Conservation (phyloP, 2,888 invertebrate genomes). For the Volucella inflata region DNA sequence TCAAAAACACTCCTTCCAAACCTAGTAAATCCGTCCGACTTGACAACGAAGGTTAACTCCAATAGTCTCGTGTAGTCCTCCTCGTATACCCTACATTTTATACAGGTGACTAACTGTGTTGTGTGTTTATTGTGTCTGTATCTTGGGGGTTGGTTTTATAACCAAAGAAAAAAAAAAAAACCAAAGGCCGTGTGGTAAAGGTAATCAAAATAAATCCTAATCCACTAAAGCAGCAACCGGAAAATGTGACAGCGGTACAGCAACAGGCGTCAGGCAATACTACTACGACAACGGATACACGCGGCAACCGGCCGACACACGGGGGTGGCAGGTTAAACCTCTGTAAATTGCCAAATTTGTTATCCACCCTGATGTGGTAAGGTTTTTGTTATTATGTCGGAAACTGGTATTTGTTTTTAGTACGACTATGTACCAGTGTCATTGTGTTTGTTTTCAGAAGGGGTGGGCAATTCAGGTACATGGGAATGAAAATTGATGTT, state of each 20-base stretch:
- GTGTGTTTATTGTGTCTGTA: conserved; percentile 25
- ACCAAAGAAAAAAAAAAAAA: no score
- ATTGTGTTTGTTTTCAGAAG: not conserved
- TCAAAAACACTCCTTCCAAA: conserved; percentile 16
- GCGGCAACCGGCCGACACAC: not conserved
- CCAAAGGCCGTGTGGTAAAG: conserved; percentile 25
- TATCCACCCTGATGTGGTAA: conserved; percentile 25
- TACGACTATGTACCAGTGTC: not conserved
- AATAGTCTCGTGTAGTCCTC: not conserved
- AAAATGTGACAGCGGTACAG: conserved; percentile 67
- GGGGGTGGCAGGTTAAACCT: not conserved
- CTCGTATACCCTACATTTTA: conserved; percentile 21
- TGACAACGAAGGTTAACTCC: not conserved
- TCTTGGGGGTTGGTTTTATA: not conserved
- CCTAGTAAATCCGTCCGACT: not conserved
- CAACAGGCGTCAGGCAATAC: conserved; percentile 55
- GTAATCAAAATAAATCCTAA: conserved; percentile 67
- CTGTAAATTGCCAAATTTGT: conserved; percentile 68
- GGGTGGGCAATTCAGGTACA: not conserved
- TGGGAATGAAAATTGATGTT: conserved; percentile 48
- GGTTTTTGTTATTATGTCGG: conserved; percentile 46
- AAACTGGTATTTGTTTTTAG: conserved; percentile 50
- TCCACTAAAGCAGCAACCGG: conserved; percentile 41
- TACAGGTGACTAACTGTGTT: conserved; percentile 16
- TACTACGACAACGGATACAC: not conserved